Base-by-base conservation (phyloP, 2,797 vertebrate species). In the Sebastes minor region DNA sequence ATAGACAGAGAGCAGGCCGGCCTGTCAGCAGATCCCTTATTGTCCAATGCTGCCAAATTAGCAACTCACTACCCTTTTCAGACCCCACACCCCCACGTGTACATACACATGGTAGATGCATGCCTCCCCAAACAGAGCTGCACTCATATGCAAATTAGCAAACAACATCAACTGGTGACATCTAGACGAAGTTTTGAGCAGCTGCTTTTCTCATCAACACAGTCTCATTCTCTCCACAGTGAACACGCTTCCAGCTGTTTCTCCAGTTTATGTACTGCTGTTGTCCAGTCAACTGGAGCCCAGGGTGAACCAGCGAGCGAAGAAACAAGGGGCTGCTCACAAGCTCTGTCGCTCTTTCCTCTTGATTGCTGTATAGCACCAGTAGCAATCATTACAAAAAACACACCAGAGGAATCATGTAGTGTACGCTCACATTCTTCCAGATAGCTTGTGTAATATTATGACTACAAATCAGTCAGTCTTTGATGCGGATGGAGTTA, bases 241-340 rank as follows among this genome's bases (percentile, higher is more conserved):
- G 30, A 81, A 74, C 65, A 62, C 65, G 76, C 68, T 46, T 84
- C 87, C 74, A 79, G 74, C 83, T 90, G 82, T 71, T 86, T 69
- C 83, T 79, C 22, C 65, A 77, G 35, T 80, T 77, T 67, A 74
- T 75, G 64, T 61, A 14, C 72, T 22, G 10, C 78, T 75, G 66
- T 82, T 61, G 73, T 83, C 69, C 80, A 82, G 65, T 88, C 69
- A 77, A 74, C 67, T 70, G 68, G 30, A 82, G 79, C 62, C 61
- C 55, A 56, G 73, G 35, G n/a, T 32, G 72, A 84, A 78, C 49
- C 59, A 64, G 49, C 12, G 28, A 79, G 60, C 2, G 20, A 71
- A 74, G 55, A 82, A 60, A 57, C 42, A 74, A 53, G 56, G 56
- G 62, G 68, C 69, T 55, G 22, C 60, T 64, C 56, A 60, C 33